Percentiles rank a stretch among this genome's conserved stretches.
These are phyloP conservation scores for Plagiodera versicolora DNA, from an alignment of 2,888 invertebrate species.

Conservation along the genomic window DNA sequence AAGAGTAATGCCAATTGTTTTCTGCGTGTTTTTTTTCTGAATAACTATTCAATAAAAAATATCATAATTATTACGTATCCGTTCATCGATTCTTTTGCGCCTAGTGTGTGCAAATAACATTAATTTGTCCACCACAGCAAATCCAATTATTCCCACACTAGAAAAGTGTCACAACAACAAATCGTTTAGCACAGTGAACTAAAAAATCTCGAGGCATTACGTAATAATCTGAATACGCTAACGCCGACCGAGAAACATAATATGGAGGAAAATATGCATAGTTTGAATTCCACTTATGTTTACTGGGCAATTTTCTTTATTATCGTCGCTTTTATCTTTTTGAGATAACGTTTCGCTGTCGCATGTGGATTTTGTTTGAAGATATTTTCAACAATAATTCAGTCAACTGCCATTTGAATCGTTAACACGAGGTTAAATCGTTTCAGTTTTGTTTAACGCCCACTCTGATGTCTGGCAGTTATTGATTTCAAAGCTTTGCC, in stretches of 20 bases:
- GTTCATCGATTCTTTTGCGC: too few species aligned
- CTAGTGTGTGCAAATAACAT: background rate
- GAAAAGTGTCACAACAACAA: constrained; percentile 6
- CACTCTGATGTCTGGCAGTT: too few species aligned
- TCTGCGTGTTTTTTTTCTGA: too few species aligned
- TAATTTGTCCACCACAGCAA: background rate
- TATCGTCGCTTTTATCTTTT: constrained; percentile 19
- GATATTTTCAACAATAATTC: background rate
- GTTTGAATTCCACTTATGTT: constrained; percentile 24
- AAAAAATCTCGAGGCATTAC: constrained; percentile 9
- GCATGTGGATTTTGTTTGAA: constrained; percentile 16
- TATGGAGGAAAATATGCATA: constrained; percentile 20
- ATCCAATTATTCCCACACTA: constrained; percentile 2
- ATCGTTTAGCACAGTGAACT: constrained; percentile 11
- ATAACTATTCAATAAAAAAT: too few species aligned
- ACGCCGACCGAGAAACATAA: constrained; percentile 4
- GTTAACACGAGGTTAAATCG: too few species aligned
- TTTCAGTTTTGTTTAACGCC: too few species aligned
- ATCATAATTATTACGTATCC: too few species aligned
- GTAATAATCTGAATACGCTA: constrained; percentile 2
- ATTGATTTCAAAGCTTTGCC: too few species aligned
- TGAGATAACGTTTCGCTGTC: constrained; percentile 26
- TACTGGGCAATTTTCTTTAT: constrained; percentile 35
- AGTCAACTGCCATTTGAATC: too few species aligned
- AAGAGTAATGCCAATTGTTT: too few species aligned